Evolutionary conservation across 2,113 vertebrate species (phyloP).

Genomic region (Machaerirhynchus nigripectus): DNA sequence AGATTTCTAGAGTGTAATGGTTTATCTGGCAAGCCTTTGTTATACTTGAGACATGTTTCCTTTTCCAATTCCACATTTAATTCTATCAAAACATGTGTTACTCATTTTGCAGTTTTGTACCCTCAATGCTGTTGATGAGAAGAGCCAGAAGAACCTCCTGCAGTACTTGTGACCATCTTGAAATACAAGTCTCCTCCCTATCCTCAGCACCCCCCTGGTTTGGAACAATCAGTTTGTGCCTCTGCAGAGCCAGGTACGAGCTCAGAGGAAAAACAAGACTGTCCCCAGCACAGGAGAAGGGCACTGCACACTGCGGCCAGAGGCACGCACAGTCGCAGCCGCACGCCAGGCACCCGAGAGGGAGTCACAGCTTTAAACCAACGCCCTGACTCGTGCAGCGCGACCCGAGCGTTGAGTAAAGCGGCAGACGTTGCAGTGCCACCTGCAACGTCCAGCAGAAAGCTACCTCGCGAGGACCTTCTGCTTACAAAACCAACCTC

Average conservation of each 20-base stretch:
- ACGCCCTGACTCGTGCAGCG: accelerated
- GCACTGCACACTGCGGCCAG: accelerated
- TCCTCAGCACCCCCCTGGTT: accelerated
- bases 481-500: background rate
- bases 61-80: background rate
- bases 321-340: background rate
- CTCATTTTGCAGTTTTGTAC: background rate
- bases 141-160: background rate
- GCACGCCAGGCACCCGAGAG: background rate
- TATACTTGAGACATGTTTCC: background rate
- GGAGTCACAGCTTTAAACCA: background rate
- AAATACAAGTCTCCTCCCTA: background rate
- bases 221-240: background rate
- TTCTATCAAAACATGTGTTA: background rate
- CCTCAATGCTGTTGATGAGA: accelerated
- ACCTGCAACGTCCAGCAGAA: background rate
- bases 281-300: background rate
- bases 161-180: background rate
- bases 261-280: background rate
- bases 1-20: background rate
- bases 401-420: accelerated
- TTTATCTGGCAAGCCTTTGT: constrained; percentile 5
- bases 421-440: background rate
- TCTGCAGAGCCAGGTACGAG: background rate
- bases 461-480: background rate